These are phyloP conservation scores for Falco concolor DNA, from an alignment of 2,797 vertebrate genomes.

Conservation along the genomic window DNA sequence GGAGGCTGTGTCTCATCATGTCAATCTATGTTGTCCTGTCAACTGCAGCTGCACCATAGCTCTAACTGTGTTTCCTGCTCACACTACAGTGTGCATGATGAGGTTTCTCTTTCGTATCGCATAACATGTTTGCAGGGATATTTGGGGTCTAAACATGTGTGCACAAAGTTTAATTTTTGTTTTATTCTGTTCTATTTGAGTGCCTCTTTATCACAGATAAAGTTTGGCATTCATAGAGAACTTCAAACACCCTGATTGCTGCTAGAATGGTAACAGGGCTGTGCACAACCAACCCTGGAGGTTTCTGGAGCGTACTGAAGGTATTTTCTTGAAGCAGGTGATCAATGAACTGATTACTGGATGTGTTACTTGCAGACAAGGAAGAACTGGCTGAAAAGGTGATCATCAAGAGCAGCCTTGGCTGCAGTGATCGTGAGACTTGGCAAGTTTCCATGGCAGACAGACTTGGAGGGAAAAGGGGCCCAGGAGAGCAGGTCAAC, in stretches of 20 bases:
- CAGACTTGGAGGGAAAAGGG: background rate
- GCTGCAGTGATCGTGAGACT: background rate
- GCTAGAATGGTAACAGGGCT: background rate
- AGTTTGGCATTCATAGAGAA: background rate
- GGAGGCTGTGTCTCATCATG: background rate
- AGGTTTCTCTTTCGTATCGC: background rate
- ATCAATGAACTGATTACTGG: background rate
- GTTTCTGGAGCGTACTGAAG: background rate
- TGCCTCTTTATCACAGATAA: background rate
- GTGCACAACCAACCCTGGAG: background rate
- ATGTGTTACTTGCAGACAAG: background rate
- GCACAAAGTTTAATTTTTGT: background rate
- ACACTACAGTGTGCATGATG: accelerated
- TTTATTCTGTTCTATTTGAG: background rate
- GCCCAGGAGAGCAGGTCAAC: background rate
- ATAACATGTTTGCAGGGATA: background rate
- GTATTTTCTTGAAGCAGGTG: background rate
- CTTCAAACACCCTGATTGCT: background rate
- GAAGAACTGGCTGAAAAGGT: background rate
- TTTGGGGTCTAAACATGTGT: background rate
- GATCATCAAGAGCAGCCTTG: background rate
- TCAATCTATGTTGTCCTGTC: too few relatives aligned
- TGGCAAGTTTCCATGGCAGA: background rate
- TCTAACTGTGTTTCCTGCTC: background rate
- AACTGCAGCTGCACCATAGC: background rate